A percentile compares a stretch with the other conserved stretches of the same genome.
Evolutionary conservation across 1,140 invertebrate species (phyloP).

Genomic region (Maconellicoccus hirsutus): DNA sequence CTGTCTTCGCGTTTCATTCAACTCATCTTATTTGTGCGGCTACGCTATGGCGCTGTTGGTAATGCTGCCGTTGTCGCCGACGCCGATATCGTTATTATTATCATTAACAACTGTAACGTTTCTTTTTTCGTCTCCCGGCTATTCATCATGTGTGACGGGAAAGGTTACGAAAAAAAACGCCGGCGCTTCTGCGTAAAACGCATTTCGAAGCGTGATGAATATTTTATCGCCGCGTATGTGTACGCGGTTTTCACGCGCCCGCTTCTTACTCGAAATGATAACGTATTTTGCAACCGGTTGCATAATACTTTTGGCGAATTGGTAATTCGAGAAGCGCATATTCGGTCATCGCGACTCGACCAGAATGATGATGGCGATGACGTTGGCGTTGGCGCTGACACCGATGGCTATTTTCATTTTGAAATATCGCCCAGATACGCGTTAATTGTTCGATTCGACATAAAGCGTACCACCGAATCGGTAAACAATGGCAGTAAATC

Average conservation of each 20-base stretch:
- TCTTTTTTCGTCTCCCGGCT: background rate
- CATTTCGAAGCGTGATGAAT: background rate
- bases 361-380: too few relatives aligned
- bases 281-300: too few relatives aligned
- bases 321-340: background rate
- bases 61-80: background rate
- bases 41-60: background rate
- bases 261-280: background rate
- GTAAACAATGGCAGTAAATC: background rate
- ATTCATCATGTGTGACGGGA: background rate
- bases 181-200: background rate
- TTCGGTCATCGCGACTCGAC: background rate
- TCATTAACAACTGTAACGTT: slow-evolving; percentile 1
- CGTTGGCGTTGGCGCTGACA: too few relatives aligned
- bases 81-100: background rate
- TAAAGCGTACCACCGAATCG: too few relatives aligned
- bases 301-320: too few relatives aligned
- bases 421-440: too few relatives aligned
- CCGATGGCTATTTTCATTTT: too few relatives aligned
- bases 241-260: background rate
- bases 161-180: background rate
- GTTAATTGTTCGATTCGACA: too few relatives aligned
- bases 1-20: slow-evolving; percentile 8
- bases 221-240: too few relatives aligned
- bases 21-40: background rate